Conservation (phyloP, 2,888 invertebrate species). For the Neoascia interrupta region DNA sequence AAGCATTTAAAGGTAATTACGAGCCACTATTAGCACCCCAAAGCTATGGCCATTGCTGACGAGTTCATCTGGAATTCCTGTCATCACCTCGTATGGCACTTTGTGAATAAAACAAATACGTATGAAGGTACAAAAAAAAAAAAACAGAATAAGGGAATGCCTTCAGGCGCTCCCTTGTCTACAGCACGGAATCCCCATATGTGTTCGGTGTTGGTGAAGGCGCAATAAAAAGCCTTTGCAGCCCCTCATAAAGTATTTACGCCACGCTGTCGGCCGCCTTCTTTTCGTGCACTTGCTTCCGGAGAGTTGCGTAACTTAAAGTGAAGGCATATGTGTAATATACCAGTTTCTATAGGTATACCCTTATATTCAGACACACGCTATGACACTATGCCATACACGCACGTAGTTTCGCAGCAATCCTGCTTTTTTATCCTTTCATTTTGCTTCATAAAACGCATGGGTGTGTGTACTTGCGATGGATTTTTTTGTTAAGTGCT, state of each 20-base stretch:
- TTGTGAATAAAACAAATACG: conserved; percentile 37
- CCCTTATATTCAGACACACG: neutral
- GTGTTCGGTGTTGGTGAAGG: neutral
- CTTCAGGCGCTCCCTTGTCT: conserved; percentile 16
- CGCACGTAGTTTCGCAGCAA: conserved; percentile 45
- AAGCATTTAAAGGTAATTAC: conserved; percentile 53
- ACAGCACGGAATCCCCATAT: neutral
- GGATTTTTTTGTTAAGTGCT: conserved; percentile 35
- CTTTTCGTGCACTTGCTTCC: conserved; percentile 19
- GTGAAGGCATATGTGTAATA: conserved; percentile 36
- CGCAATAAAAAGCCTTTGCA: conserved; percentile 57
- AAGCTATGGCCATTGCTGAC: neutral
- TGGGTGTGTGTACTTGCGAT: conserved; percentile 20
- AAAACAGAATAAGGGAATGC: neutral
- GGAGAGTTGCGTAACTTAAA: conserved; percentile 16
- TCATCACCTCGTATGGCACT: conserved; percentile 49
- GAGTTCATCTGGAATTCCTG: conserved; percentile 49
- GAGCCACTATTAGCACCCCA: conserved; percentile 33
- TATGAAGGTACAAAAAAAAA: no score
- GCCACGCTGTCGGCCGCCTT: conserved; percentile 12
- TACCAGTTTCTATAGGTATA: conserved; percentile 25
- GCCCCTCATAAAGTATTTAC: conserved; percentile 51
- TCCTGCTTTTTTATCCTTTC: conserved; percentile 52
- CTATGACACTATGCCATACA: conserved; percentile 3
- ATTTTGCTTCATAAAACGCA: no score